Percentiles rank a stretch among this genome's conserved stretches.
Conservation (phyloP, 2,113 vertebrate genomes). For the Sceloporus undulatus region DNA sequence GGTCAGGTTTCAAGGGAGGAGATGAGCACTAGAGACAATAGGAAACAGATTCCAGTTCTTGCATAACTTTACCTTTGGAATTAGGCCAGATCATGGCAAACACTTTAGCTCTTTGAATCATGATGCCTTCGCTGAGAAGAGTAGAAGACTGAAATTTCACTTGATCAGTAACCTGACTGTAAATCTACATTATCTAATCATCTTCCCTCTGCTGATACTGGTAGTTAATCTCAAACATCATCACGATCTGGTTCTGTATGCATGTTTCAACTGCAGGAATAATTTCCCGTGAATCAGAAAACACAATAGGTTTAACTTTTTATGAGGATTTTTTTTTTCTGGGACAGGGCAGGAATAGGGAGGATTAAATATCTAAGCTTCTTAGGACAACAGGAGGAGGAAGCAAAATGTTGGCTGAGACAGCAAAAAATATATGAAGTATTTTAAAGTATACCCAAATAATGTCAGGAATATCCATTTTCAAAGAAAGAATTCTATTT, state of each 20-base stretch:
- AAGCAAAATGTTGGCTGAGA: neutral
- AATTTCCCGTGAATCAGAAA: conserved; percentile 13
- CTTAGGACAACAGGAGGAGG: neutral
- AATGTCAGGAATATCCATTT: neutral
- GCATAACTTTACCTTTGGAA: conserved; percentile 28
- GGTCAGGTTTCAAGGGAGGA: conserved; percentile 12
- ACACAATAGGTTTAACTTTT: conserved; percentile 34
- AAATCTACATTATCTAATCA: neutral
- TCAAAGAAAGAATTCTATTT: neutral
- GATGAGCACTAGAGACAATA: neutral
- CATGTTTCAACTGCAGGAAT: conserved; percentile 24
- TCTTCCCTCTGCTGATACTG: conserved; percentile 25
- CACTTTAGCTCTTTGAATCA: conserved; percentile 23
- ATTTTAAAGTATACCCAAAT: conserved; percentile 31
- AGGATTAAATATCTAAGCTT: conserved; percentile 37
- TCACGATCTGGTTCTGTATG: conserved; percentile 16
- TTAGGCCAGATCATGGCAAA: conserved; percentile 19
- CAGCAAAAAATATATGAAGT: conserved; percentile 7
- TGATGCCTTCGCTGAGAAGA: neutral
- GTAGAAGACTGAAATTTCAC: conserved; percentile 8
- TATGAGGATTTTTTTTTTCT: neutral
- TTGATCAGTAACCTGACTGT: conserved; percentile 13
- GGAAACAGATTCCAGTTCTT: neutral
- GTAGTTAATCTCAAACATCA: conserved; percentile 16
- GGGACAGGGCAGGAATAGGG: neutral